Base-by-base conservation (phyloP, 2,888 invertebrate genomes). In the Ptilodon capucinus region DNA sequence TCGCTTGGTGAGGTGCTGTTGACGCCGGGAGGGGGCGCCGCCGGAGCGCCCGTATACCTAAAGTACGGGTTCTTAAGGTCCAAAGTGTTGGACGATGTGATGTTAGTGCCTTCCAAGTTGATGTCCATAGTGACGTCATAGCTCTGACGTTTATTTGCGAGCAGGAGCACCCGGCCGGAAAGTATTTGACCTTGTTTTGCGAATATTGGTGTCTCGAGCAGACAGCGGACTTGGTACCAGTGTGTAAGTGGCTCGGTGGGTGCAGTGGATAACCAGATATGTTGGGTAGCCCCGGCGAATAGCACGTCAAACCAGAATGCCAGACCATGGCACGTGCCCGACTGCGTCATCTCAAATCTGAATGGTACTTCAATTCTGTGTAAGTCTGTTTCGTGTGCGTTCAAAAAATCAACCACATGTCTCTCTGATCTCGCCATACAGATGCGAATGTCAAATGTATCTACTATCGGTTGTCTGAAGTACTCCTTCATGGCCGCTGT, bases 231-330 rank as follows among this genome's bases (percentile, higher is more conserved):
- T 91, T 99, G 99, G 86, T 99, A 99, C 99, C 99, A 99, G 85
- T 99, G 99, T 21, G 99, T 99, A 16, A 99, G 91, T 0, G 99
- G 98, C 81, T 99, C 99, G 2, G 99, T 99, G 0, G 99, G 99
- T 0, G 99, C 95, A 5, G 99, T 99, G 6, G 99, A 99, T 25
- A 99, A 86, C 99, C 99, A 99, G 48, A 99, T 95, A 51, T 97
- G 96, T 74, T 97, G 96, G 51, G 94, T 94, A 39, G 94, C 94
- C 30, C 99, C 99, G 50, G 96, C 94, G 87, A 99, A 99, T 60
- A 98, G 95, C 18, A 99, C 99, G 89, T 99, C 99, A 83, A 99
- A 99, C 99, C 99, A 99, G 91, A 99, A 99, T 14, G 99, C 99
- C 57, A 99, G 91, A 1, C 99, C 99, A 74, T 99, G 99, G 62